Evolutionary conservation across 2,888 invertebrate species (phyloP).

Genomic region (Dryobota labecula): DNA sequence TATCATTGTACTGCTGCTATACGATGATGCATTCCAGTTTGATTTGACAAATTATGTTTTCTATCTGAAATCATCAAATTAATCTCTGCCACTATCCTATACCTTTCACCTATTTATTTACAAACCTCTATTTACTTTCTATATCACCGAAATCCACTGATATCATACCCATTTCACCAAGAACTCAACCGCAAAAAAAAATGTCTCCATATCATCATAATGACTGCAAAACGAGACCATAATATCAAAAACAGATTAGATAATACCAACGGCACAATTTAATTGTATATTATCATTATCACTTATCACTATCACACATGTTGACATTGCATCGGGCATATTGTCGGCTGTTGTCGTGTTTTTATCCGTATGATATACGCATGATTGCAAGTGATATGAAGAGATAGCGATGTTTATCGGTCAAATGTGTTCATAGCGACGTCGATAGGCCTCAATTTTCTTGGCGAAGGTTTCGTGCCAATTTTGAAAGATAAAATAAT

Average conservation of each 20-base stretch:
- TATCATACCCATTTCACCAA: constrained; percentile 32
- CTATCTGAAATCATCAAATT: background rate
- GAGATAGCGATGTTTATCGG: constrained; percentile 65
- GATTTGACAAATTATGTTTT: background rate
- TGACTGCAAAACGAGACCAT: constrained; percentile 32
- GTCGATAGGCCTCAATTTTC: constrained; percentile 45
- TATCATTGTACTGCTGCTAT: background rate
- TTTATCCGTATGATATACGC: constrained; percentile 49
- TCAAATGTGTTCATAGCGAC: constrained; percentile 53
- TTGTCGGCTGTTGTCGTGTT: constrained; percentile 57
- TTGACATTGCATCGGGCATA: constrained; percentile 64
- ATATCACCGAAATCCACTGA: background rate
- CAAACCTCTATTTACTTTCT: background rate
- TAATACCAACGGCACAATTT: constrained; percentile 54
- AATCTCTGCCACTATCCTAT: background rate
- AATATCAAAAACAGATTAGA: constrained; percentile 60
- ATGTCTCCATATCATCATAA: constrained; percentile 6
- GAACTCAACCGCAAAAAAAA: constrained; percentile 16
- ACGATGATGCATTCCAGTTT: background rate
- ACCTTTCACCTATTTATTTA: constrained; percentile 10
- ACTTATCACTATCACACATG: constrained; percentile 37
- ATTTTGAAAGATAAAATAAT: background rate
- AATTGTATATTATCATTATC: constrained; percentile 41
- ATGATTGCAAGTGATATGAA: constrained; percentile 61
- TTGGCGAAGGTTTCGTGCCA: constrained; percentile 44